These are phyloP conservation scores for Sturnira hondurensis DNA, from an alignment of 2,113 vertebrate species.

Conservation along the genomic window DNA sequence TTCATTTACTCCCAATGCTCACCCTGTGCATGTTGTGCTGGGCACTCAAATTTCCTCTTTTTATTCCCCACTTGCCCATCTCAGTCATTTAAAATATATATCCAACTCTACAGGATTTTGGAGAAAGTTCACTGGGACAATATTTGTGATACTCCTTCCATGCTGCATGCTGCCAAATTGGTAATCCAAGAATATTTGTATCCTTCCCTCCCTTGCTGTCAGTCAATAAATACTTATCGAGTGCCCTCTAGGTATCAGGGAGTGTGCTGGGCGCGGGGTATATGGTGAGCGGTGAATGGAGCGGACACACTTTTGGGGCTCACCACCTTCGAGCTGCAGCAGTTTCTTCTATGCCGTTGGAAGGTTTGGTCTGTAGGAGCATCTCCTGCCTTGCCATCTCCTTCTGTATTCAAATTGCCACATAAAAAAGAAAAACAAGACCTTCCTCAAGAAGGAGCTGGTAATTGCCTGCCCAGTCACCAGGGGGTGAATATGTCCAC, in stretches of 20 bases:
- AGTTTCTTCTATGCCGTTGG: not conserved
- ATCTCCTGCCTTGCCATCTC: not conserved
- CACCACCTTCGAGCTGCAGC: not conserved
- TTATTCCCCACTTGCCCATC: not conserved
- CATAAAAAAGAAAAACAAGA: not conserved
- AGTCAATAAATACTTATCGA: not conserved
- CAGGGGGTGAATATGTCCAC: conserved; percentile 18
- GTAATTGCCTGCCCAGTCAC: conserved; percentile 51
- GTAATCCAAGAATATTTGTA: not conserved
- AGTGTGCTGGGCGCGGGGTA: not conserved
- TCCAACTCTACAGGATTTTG: not conserved
- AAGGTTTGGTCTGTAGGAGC: not conserved
- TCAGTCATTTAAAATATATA: not conserved
- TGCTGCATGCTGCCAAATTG: not conserved
- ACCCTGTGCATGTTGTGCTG: not conserved
- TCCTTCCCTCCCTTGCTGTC: not conserved
- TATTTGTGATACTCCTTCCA: not conserved
- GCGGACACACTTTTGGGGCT: not conserved
- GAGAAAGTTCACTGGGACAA: not conserved
- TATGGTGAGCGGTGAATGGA: not conserved
- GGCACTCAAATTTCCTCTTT: not conserved
- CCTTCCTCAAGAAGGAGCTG: not conserved
- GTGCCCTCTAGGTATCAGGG: not conserved
- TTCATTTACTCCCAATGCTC: not conserved
- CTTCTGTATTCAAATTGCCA: conserved; percentile 31